phyloP scores from a whole-genome alignment of 2,888 invertebrate species.

The Drosophila tanythrix region DNA sequence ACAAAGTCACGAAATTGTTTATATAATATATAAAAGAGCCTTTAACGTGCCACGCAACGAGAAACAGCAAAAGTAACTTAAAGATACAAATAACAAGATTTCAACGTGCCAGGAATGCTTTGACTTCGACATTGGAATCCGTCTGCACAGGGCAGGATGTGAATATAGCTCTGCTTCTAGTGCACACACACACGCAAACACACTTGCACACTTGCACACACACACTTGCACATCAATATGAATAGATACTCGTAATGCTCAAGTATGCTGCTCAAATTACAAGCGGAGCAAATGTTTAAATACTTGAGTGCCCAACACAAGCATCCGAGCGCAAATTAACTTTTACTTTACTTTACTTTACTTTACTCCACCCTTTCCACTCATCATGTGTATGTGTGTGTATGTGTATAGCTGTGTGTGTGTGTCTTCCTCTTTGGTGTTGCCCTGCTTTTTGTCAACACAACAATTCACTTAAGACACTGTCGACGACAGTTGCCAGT shows the following conservation, averaged over 20 bases:
- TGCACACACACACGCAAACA: conserved; percentile 8
- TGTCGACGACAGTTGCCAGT: conserved; percentile 35
- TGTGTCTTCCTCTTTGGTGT: conserved; percentile 25
- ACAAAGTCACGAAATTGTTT: conserved; percentile 79
- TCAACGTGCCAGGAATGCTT: conserved; percentile 59
- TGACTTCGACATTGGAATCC: conserved; percentile 1
- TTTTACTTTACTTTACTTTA: conserved; percentile 57
- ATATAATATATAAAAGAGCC: conserved; percentile 75
- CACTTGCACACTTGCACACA: conserved; percentile 4
- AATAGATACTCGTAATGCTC: conserved; percentile 63
- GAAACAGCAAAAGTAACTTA: conserved; percentile 78
- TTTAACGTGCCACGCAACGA: conserved; percentile 27
- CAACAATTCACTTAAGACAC: conserved; percentile 77
- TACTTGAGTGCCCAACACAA: conserved; percentile 74
- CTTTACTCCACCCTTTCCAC: conserved; percentile 29
- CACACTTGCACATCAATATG: conserved; percentile 26
- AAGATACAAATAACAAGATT: conserved; percentile 75
- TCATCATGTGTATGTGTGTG: background rate
- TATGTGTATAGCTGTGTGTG: background rate
- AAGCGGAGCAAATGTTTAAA: conserved; percentile 78
- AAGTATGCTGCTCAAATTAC: conserved; percentile 75
- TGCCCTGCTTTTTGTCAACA: conserved; percentile 72
- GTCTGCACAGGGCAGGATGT: conserved; percentile 12
- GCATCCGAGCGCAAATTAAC: conserved; percentile 69
- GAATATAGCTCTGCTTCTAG: conserved; percentile 5